These are phyloP conservation scores for Drosophila erecta DNA, from an alignment of 1,140 invertebrate genomes.

Conservation along the genomic window DNA sequence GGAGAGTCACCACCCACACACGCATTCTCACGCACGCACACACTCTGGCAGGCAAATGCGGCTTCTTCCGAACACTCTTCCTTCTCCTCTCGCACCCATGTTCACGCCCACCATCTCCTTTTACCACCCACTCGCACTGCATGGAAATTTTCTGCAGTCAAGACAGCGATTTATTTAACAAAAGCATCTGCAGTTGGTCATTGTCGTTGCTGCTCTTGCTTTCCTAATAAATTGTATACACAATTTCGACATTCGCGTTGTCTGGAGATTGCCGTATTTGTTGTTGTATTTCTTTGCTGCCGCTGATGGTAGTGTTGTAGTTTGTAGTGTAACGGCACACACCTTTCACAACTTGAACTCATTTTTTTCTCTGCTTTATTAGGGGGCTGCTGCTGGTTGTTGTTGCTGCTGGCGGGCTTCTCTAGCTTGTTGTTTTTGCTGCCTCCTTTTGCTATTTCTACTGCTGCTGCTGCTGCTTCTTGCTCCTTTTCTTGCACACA, in stretches of 20 bases:
- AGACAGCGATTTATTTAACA: slow-evolving; percentile 62
- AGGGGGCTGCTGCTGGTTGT: slow-evolving; percentile 57
- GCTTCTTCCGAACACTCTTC: slow-evolving; percentile 14
- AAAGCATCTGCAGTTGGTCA: slow-evolving; percentile 53
- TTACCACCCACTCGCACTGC: slow-evolving; percentile 28
- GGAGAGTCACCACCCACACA: slow-evolving; percentile 38
- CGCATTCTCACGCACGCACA: slow-evolving; percentile 32
- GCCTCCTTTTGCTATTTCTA: slow-evolving; percentile 79
- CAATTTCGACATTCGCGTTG: slow-evolving; percentile 69
- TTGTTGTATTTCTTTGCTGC: slow-evolving; percentile 19
- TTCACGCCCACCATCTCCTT: not conserved
- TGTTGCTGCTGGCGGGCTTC: slow-evolving; percentile 35
- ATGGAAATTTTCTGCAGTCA: slow-evolving; percentile 52
- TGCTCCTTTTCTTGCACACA: slow-evolving; percentile 51
- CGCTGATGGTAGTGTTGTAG: slow-evolving; percentile 33
- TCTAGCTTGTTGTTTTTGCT: slow-evolving; percentile 35
- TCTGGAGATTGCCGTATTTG: slow-evolving; percentile 26
- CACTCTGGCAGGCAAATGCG: slow-evolving; percentile 16
- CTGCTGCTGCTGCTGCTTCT: slow-evolving; percentile 48
- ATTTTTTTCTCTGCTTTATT: slow-evolving; percentile 79
- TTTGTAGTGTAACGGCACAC: slow-evolving; percentile 76
- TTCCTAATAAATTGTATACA: slow-evolving; percentile 73
- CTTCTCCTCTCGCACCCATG: not conserved
- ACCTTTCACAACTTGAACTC: slow-evolving; percentile 84
- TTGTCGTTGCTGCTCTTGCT: slow-evolving; percentile 56